Evolutionary conservation across 2,113 vertebrate species (phyloP).

Genomic region (Ia io): DNA sequence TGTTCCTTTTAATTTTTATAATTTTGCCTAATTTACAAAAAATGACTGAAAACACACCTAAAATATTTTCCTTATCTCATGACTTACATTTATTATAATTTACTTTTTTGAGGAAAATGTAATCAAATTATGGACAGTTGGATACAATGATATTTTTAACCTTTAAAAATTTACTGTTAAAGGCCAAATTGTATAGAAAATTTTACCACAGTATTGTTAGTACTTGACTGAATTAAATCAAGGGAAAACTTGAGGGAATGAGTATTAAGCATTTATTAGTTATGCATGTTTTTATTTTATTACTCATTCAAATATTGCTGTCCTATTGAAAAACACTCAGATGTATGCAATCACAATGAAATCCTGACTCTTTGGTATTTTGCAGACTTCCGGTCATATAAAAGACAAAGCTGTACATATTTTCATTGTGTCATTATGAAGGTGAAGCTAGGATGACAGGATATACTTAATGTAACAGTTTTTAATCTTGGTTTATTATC

Average conservation of each 20-base stretch:
- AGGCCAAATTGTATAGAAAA: background rate
- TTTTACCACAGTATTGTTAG: background rate
- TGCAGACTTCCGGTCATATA: background rate
- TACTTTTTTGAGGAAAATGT: background rate
- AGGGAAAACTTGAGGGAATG: background rate
- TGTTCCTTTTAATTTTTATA: background rate
- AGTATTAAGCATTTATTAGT: background rate
- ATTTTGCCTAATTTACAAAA: background rate
- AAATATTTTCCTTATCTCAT: background rate
- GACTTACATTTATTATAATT: background rate
- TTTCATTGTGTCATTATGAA: background rate
- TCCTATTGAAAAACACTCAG: background rate
- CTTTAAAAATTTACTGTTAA: background rate
- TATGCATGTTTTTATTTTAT: background rate
- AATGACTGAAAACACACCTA: background rate
- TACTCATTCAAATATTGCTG: background rate
- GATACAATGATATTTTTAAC: background rate
- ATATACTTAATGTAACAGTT: background rate
- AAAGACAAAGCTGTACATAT: background rate
- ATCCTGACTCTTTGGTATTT: background rate
- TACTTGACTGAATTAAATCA: background rate
- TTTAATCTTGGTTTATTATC: constrained; percentile 12
- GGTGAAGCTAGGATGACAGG: background rate
- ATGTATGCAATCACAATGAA: background rate
- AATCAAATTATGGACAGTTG: background rate